Evolutionary conservation across 2,888 invertebrate species (phyloP).

Genomic region (Chalcosyrphus nemorum): DNA sequence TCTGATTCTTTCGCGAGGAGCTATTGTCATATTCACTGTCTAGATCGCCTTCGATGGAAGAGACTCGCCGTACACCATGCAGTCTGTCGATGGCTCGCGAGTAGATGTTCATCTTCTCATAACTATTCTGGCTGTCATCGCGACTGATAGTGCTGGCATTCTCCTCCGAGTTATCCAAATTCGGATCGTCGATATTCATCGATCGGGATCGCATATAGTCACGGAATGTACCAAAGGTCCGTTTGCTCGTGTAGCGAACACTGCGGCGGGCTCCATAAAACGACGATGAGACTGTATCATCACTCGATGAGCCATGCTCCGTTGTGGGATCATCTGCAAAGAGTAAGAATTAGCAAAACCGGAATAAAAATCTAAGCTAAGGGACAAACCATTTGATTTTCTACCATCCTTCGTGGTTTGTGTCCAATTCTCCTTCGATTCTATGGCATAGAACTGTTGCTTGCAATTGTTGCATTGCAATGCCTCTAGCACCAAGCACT

Average conservation of each 20-base stretch:
- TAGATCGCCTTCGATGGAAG: constrained; percentile 78
- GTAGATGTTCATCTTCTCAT: constrained; percentile 81
- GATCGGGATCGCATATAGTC: constrained; percentile 81
- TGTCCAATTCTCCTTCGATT: constrained; percentile 78
- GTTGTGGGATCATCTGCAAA: constrained; percentile 76
- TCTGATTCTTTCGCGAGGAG: constrained; percentile 65
- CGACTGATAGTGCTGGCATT: constrained; percentile 78
- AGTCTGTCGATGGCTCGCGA: constrained; percentile 84
- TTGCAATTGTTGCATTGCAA: constrained; percentile 81
- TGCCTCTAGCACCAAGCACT: constrained; percentile 79
- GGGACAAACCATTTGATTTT: constrained; percentile 76
- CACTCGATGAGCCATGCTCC: constrained; percentile 81
- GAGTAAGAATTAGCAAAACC: background rate
- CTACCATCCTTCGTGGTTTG: constrained; percentile 78
- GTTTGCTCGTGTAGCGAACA: constrained; percentile 82
- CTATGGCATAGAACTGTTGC: constrained; percentile 81
- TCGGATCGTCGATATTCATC: constrained; percentile 80
- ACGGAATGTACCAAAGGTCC: constrained; percentile 81
- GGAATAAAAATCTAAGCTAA: background rate
- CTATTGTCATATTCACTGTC: constrained; percentile 76
- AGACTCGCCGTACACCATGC: constrained; percentile 84
- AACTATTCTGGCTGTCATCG: constrained; percentile 78
- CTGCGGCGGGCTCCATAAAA: constrained; percentile 81
- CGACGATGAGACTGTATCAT: constrained; percentile 81
- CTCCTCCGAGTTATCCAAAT: constrained; percentile 78